phyloP scores from a whole-genome alignment of 2,113 vertebrate genomes.

The Pterocles burchelli region DNA sequence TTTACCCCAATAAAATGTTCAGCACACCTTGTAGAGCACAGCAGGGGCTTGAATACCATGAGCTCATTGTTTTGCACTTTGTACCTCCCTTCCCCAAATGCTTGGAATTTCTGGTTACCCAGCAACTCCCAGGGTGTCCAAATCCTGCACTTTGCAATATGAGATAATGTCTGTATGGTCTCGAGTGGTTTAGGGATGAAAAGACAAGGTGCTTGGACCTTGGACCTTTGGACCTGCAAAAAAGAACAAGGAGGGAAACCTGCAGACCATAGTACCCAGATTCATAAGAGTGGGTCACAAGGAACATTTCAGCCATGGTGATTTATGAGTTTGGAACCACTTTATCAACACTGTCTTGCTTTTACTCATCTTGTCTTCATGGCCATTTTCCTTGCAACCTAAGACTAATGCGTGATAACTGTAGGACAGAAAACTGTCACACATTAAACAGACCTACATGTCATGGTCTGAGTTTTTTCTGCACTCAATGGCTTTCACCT shows the following conservation, averaged over 20 bases:
- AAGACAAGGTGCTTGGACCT: background rate
- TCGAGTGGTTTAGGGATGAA: background rate
- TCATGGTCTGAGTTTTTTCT: background rate
- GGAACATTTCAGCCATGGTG: background rate
- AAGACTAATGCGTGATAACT: background rate
- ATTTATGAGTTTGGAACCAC: background rate
- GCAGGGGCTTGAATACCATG: background rate
- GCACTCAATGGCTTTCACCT: background rate
- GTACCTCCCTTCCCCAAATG: background rate
- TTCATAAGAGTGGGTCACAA: background rate
- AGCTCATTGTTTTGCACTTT: background rate
- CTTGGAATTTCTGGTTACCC: slow-evolving; percentile 34
- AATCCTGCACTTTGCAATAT: background rate
- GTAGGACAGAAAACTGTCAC: background rate
- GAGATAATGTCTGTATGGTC: background rate
- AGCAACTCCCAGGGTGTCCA: background rate
- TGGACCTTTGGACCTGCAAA: background rate
- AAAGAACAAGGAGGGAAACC: background rate
- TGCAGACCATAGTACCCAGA: background rate
- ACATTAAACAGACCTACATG: background rate
- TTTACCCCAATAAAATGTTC: background rate
- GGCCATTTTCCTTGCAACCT: background rate
- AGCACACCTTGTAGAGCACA: background rate
- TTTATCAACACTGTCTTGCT: background rate
- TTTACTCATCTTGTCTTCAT: background rate